Percentiles rank a stretch among this genome's conserved stretches.
Conservation (phyloP, 1,140 invertebrate species). For the Ylistrum balloti region DNA sequence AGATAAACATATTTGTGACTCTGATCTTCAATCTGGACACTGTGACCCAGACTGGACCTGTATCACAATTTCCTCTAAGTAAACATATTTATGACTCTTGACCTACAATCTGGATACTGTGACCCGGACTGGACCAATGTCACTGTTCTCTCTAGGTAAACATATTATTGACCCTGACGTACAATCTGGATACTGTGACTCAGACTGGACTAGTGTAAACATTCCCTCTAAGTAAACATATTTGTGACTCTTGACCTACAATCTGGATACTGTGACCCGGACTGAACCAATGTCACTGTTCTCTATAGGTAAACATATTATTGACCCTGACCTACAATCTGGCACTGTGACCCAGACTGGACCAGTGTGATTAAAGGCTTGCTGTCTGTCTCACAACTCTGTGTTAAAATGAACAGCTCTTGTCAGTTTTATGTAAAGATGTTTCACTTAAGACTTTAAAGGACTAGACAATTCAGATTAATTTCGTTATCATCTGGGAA, state of each 20-base stretch:
- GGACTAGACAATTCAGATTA: neutral
- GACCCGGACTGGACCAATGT: no score
- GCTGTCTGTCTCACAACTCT: neutral
- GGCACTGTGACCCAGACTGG: no score
- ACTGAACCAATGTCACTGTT: no score
- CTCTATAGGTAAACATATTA: neutral
- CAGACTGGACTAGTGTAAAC: no score
- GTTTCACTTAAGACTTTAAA: neutral
- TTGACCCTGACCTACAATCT: neutral
- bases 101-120: neutral
- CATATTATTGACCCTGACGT: neutral
- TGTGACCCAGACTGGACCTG: no score
- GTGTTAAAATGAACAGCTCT: neutral
- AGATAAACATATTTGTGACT: constrained; percentile 2
- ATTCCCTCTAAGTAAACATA: neutral
- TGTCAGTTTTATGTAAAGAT: neutral
- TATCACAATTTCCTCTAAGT: neutral
- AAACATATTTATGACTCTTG: constrained; percentile 17
- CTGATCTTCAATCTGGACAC: neutral
- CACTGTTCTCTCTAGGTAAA: neutral
- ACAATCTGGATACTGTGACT: neutral
- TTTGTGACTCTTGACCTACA: constrained; percentile 3
- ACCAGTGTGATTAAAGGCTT: neutral
- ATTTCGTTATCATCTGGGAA: neutral
- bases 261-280: no score